These are phyloP conservation scores for Drosophila ohnishii DNA, from an alignment of 1,140 invertebrate genomes.

Conservation along the genomic window DNA sequence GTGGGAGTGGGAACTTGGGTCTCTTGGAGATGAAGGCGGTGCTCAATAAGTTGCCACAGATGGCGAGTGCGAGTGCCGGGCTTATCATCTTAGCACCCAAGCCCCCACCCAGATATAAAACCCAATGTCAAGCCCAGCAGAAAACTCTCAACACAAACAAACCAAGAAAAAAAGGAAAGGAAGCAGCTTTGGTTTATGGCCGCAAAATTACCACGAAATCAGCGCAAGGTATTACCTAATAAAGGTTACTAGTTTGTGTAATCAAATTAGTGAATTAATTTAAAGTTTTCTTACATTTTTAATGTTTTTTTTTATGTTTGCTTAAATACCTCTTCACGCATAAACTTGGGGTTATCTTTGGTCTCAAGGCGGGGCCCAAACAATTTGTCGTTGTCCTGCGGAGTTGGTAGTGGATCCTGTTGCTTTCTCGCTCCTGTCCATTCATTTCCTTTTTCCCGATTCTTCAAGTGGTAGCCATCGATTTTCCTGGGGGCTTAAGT, in stretches of 20 bases:
- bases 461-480: constrained; percentile 48
- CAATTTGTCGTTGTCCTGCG: constrained; percentile 41
- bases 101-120: constrained; percentile 9
- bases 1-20: neutral
- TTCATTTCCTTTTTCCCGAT: neutral
- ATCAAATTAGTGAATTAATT: neutral
- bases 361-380: constrained; percentile 24
- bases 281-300: too few species aligned
- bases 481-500: constrained; percentile 66
- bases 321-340: neutral
- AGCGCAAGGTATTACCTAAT: neutral
- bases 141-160: constrained; percentile 26
- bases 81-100: constrained; percentile 26
- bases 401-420: constrained; percentile 28
- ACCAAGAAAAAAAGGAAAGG: neutral
- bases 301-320: too few species aligned
- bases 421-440: constrained; percentile 13
- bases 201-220: neutral
- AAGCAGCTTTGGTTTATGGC: constrained; percentile 2
- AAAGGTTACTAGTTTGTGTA: neutral
- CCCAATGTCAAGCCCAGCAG: constrained; percentile 1
- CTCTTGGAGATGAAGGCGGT: neutral
- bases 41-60: constrained; percentile 59
- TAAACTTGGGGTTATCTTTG: constrained; percentile 15
- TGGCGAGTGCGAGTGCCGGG: neutral